Evolutionary conservation across 2,113 vertebrate genomes (phyloP).

Genomic region (Conger conger): DNA sequence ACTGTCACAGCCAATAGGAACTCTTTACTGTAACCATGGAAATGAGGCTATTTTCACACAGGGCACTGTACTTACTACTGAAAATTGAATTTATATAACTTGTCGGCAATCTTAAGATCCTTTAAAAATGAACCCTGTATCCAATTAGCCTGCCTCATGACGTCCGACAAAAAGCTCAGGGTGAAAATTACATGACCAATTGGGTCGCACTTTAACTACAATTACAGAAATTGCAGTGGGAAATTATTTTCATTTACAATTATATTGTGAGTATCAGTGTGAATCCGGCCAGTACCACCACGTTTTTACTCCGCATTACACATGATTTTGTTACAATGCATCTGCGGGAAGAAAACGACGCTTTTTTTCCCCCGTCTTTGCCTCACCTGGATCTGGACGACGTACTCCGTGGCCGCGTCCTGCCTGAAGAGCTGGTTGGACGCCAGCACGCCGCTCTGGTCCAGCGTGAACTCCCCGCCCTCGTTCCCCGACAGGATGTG

Average conservation of each 20-base stretch:
- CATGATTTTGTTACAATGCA: neutral
- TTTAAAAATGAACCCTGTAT: neutral
- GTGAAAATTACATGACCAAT: neutral
- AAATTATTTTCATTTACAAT: neutral
- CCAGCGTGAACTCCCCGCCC: constrained; percentile 83
- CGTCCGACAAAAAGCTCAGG: neutral
- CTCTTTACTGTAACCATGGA: neutral
- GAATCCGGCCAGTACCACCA: neutral
- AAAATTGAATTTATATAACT: neutral
- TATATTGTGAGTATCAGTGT: neutral
- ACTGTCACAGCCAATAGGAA: neutral
- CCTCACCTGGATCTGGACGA: constrained; percentile 86
- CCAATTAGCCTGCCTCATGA: neutral
- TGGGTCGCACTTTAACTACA: neutral
- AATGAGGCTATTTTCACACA: neutral
- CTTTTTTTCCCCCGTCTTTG: neutral
- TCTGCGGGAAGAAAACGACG: neutral
- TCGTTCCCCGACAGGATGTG: constrained; percentile 88
- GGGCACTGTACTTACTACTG: neutral
- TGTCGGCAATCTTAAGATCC: neutral
- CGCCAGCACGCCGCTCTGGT: constrained; percentile 80
- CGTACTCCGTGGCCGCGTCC: constrained; percentile 76
- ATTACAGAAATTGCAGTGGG: neutral
- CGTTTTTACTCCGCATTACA: neutral
- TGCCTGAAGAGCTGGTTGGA: constrained; percentile 87